Conservation (phyloP, 2,113 vertebrate genomes). For the Coptodon bakossiorum region DNA sequence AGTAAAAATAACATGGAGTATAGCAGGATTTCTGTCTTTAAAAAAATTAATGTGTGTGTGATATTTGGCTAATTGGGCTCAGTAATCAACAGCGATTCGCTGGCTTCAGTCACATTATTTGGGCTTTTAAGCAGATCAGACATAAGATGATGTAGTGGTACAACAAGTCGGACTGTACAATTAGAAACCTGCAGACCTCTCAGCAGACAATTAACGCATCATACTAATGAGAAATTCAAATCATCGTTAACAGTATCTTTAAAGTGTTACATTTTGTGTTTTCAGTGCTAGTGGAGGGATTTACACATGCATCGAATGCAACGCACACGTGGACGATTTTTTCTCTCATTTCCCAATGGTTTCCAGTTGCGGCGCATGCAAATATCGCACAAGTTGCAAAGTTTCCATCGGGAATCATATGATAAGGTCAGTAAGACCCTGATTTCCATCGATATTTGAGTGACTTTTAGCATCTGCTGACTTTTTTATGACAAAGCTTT, state of each 20-base stretch:
- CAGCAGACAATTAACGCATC: neutral
- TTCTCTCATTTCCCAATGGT: conserved; percentile 84
- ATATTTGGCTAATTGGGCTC: neutral
- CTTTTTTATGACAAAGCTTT: neutral
- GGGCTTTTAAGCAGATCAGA: neutral
- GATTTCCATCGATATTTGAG: neutral
- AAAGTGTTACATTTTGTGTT: neutral
- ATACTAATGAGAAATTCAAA: neutral
- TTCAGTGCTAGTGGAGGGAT: conserved; percentile 64
- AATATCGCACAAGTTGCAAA: conserved; percentile 90
- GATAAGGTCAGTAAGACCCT: conserved; percentile 78
- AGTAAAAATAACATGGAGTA: neutral
- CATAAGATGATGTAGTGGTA: neutral
- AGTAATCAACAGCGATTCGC: neutral
- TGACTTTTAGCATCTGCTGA: neutral
- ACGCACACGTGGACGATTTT: conserved; percentile 79
- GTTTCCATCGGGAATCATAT: conserved; percentile 90
- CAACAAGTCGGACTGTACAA: neutral
- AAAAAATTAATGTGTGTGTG: neutral
- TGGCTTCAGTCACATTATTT: neutral
- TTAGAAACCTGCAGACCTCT: neutral
- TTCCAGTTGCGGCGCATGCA: conserved; percentile 86
- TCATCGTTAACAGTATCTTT: neutral
- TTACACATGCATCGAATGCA: conserved; percentile 92
- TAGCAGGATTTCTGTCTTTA: neutral